These are phyloP conservation scores for Nerophis ophidion DNA, from an alignment of 2,113 vertebrate species.

Conservation along the genomic window DNA sequence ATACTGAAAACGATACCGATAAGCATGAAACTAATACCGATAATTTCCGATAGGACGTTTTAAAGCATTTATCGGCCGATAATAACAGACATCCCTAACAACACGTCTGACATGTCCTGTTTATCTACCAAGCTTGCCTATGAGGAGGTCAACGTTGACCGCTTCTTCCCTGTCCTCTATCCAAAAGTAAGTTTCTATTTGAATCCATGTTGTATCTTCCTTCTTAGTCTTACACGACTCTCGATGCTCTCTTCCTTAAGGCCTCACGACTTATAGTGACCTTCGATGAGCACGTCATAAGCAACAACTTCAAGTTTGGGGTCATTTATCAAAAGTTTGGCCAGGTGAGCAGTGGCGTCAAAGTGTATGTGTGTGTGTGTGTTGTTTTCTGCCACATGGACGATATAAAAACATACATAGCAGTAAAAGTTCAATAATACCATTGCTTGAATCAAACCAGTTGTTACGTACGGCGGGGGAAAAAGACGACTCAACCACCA, in stretches of 20 bases:
- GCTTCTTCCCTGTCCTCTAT: slow-evolving; percentile 92
- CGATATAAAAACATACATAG: background rate
- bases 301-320: slow-evolving; percentile 96
- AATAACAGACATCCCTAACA: too few species aligned
- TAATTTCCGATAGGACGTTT: too few species aligned
- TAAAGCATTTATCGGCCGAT: too few species aligned
- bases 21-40: too few species aligned
- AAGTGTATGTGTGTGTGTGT: too few species aligned
- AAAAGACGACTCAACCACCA: too few species aligned
- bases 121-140: slow-evolving; percentile 79
- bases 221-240: background rate
- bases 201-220: background rate
- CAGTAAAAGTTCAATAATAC: background rate
- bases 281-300: slow-evolving; percentile 94
- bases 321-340: slow-evolving; percentile 93
- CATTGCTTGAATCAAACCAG: background rate
- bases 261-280: slow-evolving; percentile 91
- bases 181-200: slow-evolving; percentile 66
- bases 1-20: too few species aligned
- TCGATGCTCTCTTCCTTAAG: slow-evolving; percentile 55
- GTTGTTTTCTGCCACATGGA: too few species aligned
- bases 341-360: slow-evolving; percentile 72
- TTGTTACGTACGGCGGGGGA: too few species aligned
- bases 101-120: slow-evolving; percentile 12
- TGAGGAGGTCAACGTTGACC: slow-evolving; percentile 92